Conservation (phyloP, 2,888 invertebrate genomes). For the Amiota minor region DNA sequence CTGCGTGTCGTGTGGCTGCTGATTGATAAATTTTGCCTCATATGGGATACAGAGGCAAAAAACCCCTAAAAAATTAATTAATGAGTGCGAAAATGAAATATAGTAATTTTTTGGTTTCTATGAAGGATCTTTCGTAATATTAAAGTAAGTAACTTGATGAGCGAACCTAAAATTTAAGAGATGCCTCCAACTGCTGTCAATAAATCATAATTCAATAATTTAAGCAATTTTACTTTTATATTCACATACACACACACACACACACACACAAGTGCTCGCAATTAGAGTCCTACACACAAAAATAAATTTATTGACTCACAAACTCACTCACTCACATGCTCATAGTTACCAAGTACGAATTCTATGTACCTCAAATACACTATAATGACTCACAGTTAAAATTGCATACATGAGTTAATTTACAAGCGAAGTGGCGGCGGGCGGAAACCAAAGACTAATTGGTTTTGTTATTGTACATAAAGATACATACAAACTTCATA, state of each 20-base stretch:
- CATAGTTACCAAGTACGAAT: too few species aligned
- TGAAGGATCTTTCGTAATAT: too few species aligned
- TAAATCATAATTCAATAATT: too few species aligned
- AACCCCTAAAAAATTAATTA: background rate
- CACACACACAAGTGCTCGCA: background rate
- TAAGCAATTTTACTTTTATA: too few species aligned
- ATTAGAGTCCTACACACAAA: too few species aligned
- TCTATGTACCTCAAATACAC: background rate
- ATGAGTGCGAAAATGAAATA: background rate
- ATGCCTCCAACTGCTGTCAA: too few species aligned
- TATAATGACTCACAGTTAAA: constrained; percentile 2
- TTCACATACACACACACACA: background rate
- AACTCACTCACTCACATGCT: too few species aligned
- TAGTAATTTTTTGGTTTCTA: background rate
- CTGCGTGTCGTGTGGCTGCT: constrained; percentile 30
- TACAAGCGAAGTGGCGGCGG: background rate
- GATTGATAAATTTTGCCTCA: constrained; percentile 48
- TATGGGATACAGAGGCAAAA: constrained; percentile 37
- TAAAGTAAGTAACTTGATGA: too few species aligned
- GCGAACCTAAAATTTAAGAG: too few species aligned
- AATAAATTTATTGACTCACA: too few species aligned
- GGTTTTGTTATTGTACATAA: too few species aligned
- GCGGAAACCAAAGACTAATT: background rate
- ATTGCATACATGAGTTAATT: constrained; percentile 11
- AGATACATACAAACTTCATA: too few species aligned